Evolutionary conservation across 1,140 invertebrate species (phyloP), one percentile per base, ranked within the genome.

Genomic region (Drosophila rufa): DNA sequence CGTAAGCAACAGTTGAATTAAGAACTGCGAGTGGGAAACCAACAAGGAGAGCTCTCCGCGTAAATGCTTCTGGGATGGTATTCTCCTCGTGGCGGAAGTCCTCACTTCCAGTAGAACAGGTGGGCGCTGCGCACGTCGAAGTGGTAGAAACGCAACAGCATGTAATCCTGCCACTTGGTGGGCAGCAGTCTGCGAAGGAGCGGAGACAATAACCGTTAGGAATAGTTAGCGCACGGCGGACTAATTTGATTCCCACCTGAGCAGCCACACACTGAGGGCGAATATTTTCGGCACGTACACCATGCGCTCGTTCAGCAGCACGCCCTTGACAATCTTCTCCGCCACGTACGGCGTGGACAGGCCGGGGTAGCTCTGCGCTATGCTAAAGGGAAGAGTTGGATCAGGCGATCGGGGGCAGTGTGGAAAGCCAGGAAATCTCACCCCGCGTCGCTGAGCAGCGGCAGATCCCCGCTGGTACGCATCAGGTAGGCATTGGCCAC

Each of bases 251-350:
- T 75, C 40, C 61, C 56, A 92, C 91, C 80, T 91, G 56, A 90
- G 82, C 51, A 92, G 78, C 91, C 91, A 92, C 14, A 92, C 91
- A 47, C 69, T 91, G 42, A 92, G 80, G 42, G 91, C 91, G 73
- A 92, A 92, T 77, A 92, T 92, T 84, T 85, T 92, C 40, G 92
- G 91, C 60, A 92, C 92, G 71, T 92, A 92, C 17, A 92, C 76
- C 90, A 92, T 86, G 22, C 90, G 86, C 60, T 92, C 75, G 48
- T 92, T 92, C 2, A 85, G 65, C 45, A 92, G 56, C 12, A 92
- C 75, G 2, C 91, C 91, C 67, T 80, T 75, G 14, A 92, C 87
- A 55, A 92, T 92, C 81, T 92, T 91, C 42, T 78, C 83, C 3
- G 92, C 92, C 25, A 92, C 91, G 67, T 92, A 92, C 5, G 89